These are phyloP conservation scores for Acanthaster planci DNA, from an alignment of 35 echinoderm and acorn worm species.

Conservation along the genomic window DNA sequence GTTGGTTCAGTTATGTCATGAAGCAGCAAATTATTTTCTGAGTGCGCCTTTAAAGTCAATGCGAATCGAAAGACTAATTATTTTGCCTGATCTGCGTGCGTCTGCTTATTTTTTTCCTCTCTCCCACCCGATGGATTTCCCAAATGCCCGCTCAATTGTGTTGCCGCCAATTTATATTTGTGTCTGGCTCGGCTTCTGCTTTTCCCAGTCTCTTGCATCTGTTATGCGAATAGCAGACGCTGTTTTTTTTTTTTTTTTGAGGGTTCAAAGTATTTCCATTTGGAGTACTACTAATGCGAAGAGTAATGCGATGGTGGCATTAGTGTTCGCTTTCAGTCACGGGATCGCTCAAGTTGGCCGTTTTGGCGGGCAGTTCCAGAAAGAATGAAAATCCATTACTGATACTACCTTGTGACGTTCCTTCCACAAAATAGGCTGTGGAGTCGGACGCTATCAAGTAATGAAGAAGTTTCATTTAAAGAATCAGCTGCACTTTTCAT, in stretches of 20 bases:
- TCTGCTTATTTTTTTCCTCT: neutral
- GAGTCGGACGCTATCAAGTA: neutral
- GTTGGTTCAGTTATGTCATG: too few relatives aligned
- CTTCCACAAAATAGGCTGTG: neutral
- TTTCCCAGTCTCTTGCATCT: neutral
- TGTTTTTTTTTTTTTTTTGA: neutral
- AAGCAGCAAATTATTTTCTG: neutral
- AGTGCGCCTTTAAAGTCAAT: constrained; percentile 7
- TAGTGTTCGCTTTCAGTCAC: too few relatives aligned
- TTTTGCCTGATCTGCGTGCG: constrained; percentile 2
- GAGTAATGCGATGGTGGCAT: too few relatives aligned
- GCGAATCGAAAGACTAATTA: constrained; percentile 18
- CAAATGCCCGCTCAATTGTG: constrained; percentile 15
- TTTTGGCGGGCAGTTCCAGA: too few relatives aligned
- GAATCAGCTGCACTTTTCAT: neutral
- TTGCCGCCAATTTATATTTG: constrained; percentile 30
- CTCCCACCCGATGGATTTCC: constrained; percentile 3
- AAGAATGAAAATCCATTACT: too few relatives aligned
- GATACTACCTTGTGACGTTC: neutral
- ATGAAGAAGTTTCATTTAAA: neutral
- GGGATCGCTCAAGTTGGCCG: too few relatives aligned
- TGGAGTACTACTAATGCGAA: too few relatives aligned
- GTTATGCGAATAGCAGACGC: neutral
- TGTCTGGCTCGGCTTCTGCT: neutral
- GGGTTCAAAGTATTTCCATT: too few relatives aligned